phyloP scores from a whole-genome alignment of 2,797 vertebrate genomes.

The Sebastes trivittatus region DNA sequence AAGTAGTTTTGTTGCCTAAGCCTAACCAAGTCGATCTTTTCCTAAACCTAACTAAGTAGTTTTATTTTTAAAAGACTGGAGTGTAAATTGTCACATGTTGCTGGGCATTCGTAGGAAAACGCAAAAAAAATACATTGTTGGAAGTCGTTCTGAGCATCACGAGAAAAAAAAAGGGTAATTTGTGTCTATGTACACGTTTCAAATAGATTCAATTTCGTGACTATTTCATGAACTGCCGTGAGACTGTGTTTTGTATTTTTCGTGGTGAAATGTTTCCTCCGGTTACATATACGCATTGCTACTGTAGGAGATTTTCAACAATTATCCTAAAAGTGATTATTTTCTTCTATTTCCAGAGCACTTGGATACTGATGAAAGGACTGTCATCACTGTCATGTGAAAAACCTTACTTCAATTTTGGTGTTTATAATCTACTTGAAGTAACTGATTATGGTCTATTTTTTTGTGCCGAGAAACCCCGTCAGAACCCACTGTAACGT shows the following conservation, averaged over 20 bases:
- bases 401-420: constrained; percentile 63
- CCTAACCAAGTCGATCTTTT: too few relatives aligned
- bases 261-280: background rate
- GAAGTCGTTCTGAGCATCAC: too few relatives aligned
- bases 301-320: background rate
- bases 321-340: background rate
- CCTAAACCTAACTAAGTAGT: too few relatives aligned
- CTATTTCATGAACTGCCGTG: too few relatives aligned
- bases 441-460: constrained; percentile 50
- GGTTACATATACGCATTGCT: background rate
- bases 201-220: too few relatives aligned
- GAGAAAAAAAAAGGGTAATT: too few relatives aligned
- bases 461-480: constrained; percentile 57
- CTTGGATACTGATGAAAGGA: constrained; percentile 49
- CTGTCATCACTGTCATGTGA: constrained; percentile 57
- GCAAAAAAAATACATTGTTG: too few relatives aligned
- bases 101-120: too few relatives aligned
- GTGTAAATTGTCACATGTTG: too few relatives aligned
- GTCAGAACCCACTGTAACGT: constrained; percentile 65
- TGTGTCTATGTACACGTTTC: too few relatives aligned
- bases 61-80: too few relatives aligned
- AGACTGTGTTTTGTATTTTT: background rate
- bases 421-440: constrained; percentile 77
- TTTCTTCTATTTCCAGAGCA: constrained; percentile 35
- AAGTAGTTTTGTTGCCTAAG: too few relatives aligned